Conservation (phyloP, 2,113 vertebrate species). For the Lophochroa leadbeateri region DNA sequence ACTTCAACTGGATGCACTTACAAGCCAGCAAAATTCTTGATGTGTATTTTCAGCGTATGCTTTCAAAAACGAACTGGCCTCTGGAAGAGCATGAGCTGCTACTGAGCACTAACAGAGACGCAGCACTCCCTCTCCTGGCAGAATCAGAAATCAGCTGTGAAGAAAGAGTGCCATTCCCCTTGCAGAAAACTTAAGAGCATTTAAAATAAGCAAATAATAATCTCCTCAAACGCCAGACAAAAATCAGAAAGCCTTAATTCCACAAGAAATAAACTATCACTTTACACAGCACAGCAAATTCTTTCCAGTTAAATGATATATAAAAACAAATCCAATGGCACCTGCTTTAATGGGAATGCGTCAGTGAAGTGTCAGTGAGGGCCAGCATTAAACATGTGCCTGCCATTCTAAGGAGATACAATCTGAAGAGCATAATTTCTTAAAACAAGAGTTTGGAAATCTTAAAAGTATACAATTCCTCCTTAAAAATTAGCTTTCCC, state of each 20-base stretch:
- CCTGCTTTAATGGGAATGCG: not conserved
- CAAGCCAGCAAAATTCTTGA: not conserved
- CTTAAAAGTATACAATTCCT: not conserved
- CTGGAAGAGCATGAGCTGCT: not conserved
- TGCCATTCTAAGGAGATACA: not conserved
- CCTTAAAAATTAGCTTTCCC: not conserved
- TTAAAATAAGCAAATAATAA: not conserved
- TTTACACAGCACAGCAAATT: not conserved
- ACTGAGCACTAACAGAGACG: not conserved
- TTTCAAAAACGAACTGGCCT: rapidly evolving
- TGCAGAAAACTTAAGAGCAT: not conserved
- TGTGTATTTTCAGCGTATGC: not conserved
- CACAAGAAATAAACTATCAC: not conserved
- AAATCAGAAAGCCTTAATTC: not conserved
- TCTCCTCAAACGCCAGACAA: not conserved
- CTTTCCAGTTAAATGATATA: not conserved
- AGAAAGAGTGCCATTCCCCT: not conserved
- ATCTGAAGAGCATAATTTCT: not conserved
- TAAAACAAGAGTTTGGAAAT: not conserved
- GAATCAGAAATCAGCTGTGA: not conserved
- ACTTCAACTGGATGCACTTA: not conserved
- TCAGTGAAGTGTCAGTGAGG: not conserved
- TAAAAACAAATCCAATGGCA: not conserved
- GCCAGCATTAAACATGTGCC: not conserved
- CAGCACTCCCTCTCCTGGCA: conserved; percentile 47